phyloP scores from a whole-genome alignment of 2,113 vertebrate genomes.

The Barnardius zonarius region DNA sequence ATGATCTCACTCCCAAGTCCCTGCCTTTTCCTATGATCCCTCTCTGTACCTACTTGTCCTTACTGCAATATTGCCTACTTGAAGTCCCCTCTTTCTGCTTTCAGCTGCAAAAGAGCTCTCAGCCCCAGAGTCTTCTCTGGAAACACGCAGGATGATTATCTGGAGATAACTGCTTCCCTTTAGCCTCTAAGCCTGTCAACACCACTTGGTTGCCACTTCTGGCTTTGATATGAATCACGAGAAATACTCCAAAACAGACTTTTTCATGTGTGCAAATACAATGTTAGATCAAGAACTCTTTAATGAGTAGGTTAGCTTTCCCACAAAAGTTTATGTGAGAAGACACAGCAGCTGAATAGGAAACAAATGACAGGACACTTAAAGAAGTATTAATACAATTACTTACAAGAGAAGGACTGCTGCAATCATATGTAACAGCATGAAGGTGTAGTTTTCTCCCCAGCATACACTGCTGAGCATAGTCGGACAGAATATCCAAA shows the following conservation, averaged over 20 bases:
- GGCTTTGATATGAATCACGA: background rate
- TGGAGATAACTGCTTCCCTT: background rate
- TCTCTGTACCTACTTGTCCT: background rate
- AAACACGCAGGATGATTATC: background rate
- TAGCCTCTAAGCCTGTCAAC: background rate
- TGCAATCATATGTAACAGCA: constrained; percentile 72
- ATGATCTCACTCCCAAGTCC: background rate
- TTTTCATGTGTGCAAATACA: background rate
- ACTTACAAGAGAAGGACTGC: constrained; percentile 70
- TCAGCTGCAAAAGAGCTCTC: background rate
- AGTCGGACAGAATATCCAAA: constrained; percentile 71
- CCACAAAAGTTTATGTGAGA: background rate
- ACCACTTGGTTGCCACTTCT: background rate
- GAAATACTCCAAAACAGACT: background rate
- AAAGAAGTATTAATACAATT: background rate
- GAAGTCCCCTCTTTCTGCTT: background rate
- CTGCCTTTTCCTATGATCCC: background rate
- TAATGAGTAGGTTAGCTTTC: background rate
- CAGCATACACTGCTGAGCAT: constrained; percentile 64
- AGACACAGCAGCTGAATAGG: background rate
- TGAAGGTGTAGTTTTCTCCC: constrained; percentile 72
- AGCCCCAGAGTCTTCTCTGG: background rate
- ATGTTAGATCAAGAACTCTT: background rate
- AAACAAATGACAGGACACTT: background rate
- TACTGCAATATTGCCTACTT: background rate